A percentile compares a stretch with the other conserved stretches of the same genome.
These are phyloP conservation scores for Theretra japonica DNA, from an alignment of 2,888 invertebrate species.

Conservation along the genomic window DNA sequence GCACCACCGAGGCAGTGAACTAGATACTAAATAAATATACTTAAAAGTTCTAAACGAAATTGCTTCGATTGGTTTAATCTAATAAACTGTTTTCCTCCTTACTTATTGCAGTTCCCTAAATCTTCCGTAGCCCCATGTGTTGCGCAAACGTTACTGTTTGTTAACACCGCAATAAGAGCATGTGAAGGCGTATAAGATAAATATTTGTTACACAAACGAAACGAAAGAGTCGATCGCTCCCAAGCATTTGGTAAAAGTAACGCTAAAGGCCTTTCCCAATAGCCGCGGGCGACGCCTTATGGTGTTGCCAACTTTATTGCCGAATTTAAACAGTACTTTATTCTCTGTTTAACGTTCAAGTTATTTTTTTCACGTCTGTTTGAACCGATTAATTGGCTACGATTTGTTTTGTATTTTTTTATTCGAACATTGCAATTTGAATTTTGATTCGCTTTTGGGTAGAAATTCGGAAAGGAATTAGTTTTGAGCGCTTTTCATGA, in stretches of 20 bases:
- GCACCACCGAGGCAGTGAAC: no score
- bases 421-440: background rate
- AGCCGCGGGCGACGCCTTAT: constrained; percentile 54
- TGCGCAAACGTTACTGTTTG: constrained; percentile 53
- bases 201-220: constrained; percentile 68
- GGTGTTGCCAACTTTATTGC: constrained; percentile 28
- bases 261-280: constrained; percentile 71
- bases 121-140: constrained; percentile 10
- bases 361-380: constrained; percentile 8
- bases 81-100: background rate
- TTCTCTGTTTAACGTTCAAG: background rate
- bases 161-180: constrained; percentile 75
- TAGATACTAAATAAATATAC: no score
- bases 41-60: background rate
- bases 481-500: background rate
- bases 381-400: background rate
- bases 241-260: constrained; percentile 61
- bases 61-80: constrained; percentile 1
- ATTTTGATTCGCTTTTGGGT: background rate
- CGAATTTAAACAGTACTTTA: constrained; percentile 2
- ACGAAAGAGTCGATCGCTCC: constrained; percentile 53
- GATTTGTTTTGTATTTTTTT: background rate
- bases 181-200: constrained; percentile 65
- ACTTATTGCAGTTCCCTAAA: background rate
- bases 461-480: background rate